Evolutionary conservation across 2,888 invertebrate genomes (phyloP), one percentile per base, ranked within the genome.

Genomic region (Apeira syringaria): DNA sequence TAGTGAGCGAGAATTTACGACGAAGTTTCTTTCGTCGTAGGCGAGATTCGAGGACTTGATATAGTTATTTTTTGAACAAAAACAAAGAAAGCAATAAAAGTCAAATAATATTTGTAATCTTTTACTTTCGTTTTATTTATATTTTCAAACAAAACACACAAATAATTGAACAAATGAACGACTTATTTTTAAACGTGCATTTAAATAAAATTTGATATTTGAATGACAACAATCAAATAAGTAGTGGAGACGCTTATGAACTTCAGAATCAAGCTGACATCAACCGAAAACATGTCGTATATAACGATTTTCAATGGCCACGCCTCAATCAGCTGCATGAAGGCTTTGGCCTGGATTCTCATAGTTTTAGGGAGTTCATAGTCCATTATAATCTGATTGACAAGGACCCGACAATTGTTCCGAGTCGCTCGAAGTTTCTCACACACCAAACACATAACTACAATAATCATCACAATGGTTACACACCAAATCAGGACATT

Each of bases 201-300:
- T n/a, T n/a, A 15, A 15, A 2, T 25, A 44, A 79, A 74, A 55
- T 80, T 75, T 22, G 73, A 72, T 22, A 80, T 60, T 61, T 86
- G 85, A 47, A 83, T 71, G 11, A 82, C 71, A 8, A 84, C 66
- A 58, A 86, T 80, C 39, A 84, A 67, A 51, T 81, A 85, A 0
- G 84, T 81, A 0, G 84, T 80, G 8, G 79, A 71, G 1, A 83
- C 73, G 47, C 76, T 80, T 26, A 83, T 68, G 38, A 82, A 84
- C 36, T 81, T 82, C 6, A 84, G 54, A 59, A 82, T 69, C 5
- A 86, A 49, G 1, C 73, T 76, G 13, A 83, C 68, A 45, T 86
- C 79, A 1, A 86, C 66, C 1, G 72, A 64, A 47, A 82, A 76
- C 76, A 84, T 77, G 35, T 81, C 74, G 29, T 76, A 84, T 3